phyloP scores from a whole-genome alignment of 2,113 vertebrate species.

The Salminus brasiliensis region DNA sequence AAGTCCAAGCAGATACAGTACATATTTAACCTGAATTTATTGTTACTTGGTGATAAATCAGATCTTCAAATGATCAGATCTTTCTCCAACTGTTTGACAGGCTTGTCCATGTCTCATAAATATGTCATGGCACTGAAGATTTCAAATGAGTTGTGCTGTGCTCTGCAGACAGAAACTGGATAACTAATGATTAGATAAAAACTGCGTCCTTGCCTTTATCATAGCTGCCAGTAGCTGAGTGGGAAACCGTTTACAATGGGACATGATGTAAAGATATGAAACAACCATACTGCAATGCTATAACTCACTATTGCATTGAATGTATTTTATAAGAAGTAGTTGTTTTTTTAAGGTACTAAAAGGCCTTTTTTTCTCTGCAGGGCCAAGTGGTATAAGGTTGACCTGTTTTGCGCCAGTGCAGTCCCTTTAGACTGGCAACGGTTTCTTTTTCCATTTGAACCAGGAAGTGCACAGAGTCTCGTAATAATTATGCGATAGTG shows the following conservation, averaged over 20 bases:
- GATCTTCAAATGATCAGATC: neutral
- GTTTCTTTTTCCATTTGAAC: no score
- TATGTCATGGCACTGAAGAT: neutral
- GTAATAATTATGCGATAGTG: no score
- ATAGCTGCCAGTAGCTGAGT: neutral
- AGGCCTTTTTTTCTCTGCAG: no score
- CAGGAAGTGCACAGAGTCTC: no score
- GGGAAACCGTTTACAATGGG: neutral
- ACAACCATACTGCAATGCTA: neutral
- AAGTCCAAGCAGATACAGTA: neutral
- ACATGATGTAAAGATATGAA: neutral
- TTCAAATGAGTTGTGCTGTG: neutral
- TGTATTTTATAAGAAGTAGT: no score
- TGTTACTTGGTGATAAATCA: neutral
- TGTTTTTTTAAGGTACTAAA: no score
- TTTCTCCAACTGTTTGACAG: neutral
- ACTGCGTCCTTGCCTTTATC: neutral
- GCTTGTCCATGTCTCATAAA: constrained; percentile 7
- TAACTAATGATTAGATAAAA: neutral
- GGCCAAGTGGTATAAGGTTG: no score
- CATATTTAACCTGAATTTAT: neutral
- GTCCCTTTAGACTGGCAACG: no score
- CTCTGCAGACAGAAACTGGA: neutral
- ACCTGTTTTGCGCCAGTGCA: no score
- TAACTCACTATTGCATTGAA: no score